These are phyloP conservation scores for Macrophya alboannulata DNA, from an alignment of 2,888 invertebrate genomes.

Conservation along the genomic window DNA sequence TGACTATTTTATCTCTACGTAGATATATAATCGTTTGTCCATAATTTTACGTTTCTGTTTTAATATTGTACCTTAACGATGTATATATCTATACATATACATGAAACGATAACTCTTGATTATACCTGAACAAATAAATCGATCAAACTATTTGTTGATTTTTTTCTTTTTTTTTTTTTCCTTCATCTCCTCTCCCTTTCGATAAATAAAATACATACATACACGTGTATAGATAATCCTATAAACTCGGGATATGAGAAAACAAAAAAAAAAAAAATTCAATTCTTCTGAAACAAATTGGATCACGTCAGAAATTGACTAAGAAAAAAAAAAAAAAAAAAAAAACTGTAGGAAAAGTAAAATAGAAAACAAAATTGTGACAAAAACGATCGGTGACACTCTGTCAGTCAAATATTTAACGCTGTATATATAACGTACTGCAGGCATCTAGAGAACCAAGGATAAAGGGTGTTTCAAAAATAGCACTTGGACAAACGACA, in stretches of 20 bases:
- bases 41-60: neutral
- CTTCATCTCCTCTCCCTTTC: neutral
- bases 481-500: constrained; percentile 29
- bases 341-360: neutral
- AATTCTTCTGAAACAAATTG: too few species aligned
- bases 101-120: neutral
- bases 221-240: too few species aligned
- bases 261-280: neutral
- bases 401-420: constrained; percentile 13
- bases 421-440: too few species aligned
- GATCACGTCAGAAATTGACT: too few species aligned
- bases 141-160: neutral
- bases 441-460: neutral
- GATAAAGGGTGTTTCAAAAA: constrained; percentile 38
- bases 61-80: neutral
- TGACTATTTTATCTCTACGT: neutral
- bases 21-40: neutral
- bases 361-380: neutral
- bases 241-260: neutral
- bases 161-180: neutral
- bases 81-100: too few species aligned
- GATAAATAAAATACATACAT: neutral
- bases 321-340: neutral
- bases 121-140: neutral
- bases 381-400: neutral